Conservation (phyloP, 2,113 vertebrate genomes). For the Grus americana region DNA sequence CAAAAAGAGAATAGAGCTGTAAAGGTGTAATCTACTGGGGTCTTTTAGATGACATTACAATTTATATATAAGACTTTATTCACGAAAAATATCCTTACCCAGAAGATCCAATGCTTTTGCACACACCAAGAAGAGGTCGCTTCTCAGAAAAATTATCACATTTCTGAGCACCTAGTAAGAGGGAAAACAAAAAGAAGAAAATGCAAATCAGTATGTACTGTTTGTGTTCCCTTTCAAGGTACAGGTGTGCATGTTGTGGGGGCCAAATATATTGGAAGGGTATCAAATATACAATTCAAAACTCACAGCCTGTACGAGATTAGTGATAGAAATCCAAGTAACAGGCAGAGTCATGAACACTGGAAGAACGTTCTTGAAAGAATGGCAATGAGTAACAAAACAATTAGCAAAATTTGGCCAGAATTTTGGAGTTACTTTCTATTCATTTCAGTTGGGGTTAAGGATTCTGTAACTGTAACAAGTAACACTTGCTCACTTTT, state of each 20-base stretch:
- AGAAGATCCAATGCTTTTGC: conserved; percentile 95
- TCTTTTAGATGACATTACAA: neutral
- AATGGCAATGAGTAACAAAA: neutral
- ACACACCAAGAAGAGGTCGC: conserved; percentile 92
- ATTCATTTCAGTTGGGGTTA: neutral
- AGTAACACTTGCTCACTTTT: neutral
- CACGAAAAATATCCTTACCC: conserved; percentile 82
- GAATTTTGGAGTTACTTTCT: neutral
- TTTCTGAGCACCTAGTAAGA: conserved; percentile 83
- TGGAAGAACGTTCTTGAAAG: neutral
- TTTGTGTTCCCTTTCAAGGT: neutral
- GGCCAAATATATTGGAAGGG: neutral
- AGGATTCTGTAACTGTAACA: neutral
- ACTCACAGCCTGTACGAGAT: neutral
- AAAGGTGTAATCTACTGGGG: neutral
- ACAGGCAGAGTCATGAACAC: neutral
- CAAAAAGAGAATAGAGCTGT: neutral
- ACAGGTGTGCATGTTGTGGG: neutral
- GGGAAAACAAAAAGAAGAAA: neutral
- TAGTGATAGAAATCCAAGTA: neutral
- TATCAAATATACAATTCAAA: neutral
- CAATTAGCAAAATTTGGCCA: neutral
- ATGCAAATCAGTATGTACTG: neutral
- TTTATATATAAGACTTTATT: neutral
- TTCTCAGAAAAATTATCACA: conserved; percentile 92